Percentiles rank a stretch among this genome's conserved stretches.
Evolutionary conservation across 2,888 invertebrate genomes (phyloP).

Genomic region (Eustalomyia histrio): DNA sequence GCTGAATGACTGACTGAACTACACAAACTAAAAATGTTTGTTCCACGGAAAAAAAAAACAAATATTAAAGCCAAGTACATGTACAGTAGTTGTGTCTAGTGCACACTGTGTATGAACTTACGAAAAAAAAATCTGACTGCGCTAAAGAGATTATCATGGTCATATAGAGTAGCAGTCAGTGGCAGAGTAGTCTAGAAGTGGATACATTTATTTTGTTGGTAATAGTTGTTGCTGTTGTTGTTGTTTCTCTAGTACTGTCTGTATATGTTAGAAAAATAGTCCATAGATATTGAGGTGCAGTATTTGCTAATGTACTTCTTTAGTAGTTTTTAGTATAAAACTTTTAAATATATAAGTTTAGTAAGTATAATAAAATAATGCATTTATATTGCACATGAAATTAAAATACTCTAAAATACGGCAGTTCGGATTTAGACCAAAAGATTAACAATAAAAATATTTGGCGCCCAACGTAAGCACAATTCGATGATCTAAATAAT

Average conservation of each 20-base stretch:
- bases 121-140: conserved; percentile 41
- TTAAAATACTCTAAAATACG: no score
- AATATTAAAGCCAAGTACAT: not conserved
- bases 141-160: conserved; percentile 60
- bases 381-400: no score
- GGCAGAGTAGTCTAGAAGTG: conserved; percentile 40
- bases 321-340: not conserved
- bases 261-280: conserved; percentile 4
- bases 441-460: no score
- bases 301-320: conserved; percentile 24
- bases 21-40: not conserved
- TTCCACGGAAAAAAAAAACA: not conserved
- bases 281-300: not conserved
- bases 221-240: conserved; percentile 9
- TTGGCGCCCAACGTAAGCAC: no score
- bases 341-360: no score
- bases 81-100: conserved; percentile 15
- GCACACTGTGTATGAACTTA: conserved; percentile 13
- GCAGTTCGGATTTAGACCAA: no score
- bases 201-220: conserved; percentile 45
- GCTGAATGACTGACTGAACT: conserved; percentile 41
- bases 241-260: not conserved
- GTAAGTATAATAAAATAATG: no score
- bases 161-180: conserved; percentile 29
- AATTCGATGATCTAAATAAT: no score